These are phyloP conservation scores for Leptura quadrifasciata DNA, from an alignment of 2,888 invertebrate genomes.

Conservation along the genomic window DNA sequence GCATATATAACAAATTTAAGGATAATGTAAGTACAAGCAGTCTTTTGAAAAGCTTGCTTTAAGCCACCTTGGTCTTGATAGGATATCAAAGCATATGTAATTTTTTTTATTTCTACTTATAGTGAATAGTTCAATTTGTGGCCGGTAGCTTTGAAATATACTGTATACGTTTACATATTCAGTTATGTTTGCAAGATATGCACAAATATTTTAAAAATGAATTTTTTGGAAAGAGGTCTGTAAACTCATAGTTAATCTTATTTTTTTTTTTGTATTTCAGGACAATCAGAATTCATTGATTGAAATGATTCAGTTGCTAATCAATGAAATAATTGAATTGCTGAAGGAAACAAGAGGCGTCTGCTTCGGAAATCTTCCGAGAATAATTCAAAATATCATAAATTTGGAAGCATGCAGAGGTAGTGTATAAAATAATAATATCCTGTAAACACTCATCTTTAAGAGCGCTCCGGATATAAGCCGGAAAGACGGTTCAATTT, in stretches of 20 bases:
- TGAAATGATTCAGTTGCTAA: conserved; percentile 74
- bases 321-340: conserved; percentile 78
- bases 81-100: too few relatives aligned
- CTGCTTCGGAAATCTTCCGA: conserved; percentile 61
- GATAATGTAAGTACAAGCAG: conserved; percentile 74
- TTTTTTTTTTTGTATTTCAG: conserved; percentile 44
- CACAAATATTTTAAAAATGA: too few relatives aligned
- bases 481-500: too few relatives aligned
- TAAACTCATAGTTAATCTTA: neutral
- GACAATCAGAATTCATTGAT: conserved; percentile 51
- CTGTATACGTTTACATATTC: too few relatives aligned
- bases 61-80: neutral
- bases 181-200: too few relatives aligned
- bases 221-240: too few relatives aligned
- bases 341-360: conserved; percentile 75
- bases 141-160: too few relatives aligned
- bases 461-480: too few relatives aligned
- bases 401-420: conserved; percentile 82
- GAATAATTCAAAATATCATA: conserved; percentile 75
- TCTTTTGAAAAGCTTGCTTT: neutral
- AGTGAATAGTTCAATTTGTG: too few relatives aligned
- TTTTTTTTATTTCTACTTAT: too few relatives aligned
- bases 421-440: conserved; percentile 64
- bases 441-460: too few relatives aligned
- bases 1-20: conserved; percentile 77